Evolutionary conservation across 2,113 vertebrate species (phyloP).

Genomic region (Aplodontia rufa): DNA sequence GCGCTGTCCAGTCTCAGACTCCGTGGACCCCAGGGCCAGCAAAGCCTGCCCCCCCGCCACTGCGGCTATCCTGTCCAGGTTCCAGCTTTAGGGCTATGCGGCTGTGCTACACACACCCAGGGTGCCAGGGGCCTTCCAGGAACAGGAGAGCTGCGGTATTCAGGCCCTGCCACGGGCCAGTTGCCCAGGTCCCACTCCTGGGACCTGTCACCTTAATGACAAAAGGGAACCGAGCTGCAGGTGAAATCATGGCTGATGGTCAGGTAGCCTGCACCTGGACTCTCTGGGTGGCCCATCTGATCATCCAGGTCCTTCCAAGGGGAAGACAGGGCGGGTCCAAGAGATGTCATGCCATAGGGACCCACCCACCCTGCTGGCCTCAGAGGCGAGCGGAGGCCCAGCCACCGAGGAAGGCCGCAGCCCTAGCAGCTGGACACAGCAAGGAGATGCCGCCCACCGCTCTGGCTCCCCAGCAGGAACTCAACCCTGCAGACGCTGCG

Average conservation of each 20-base stretch:
- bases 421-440: neutral
- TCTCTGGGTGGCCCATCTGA: no score
- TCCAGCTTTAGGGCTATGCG: no score
- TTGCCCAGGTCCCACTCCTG: neutral
- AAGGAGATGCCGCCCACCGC: accelerated
- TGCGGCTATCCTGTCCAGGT: neutral
- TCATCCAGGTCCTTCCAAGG: neutral
- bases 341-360: accelerated
- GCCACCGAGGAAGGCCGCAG: accelerated
- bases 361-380: no score
- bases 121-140: no score
- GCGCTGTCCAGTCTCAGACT: accelerated
- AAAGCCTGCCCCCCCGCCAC: accelerated
- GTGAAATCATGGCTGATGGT: neutral
- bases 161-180: neutral
- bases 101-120: no score
- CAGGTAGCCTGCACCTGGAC: neutral
- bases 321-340: neutral
- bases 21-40: neutral
- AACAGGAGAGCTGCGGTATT: no score
- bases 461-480: no score
- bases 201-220: neutral
- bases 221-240: neutral
- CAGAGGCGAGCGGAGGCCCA: neutral
- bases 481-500: no score